phyloP scores from a whole-genome alignment of 2,888 invertebrate species.

The Acronicta alni region DNA sequence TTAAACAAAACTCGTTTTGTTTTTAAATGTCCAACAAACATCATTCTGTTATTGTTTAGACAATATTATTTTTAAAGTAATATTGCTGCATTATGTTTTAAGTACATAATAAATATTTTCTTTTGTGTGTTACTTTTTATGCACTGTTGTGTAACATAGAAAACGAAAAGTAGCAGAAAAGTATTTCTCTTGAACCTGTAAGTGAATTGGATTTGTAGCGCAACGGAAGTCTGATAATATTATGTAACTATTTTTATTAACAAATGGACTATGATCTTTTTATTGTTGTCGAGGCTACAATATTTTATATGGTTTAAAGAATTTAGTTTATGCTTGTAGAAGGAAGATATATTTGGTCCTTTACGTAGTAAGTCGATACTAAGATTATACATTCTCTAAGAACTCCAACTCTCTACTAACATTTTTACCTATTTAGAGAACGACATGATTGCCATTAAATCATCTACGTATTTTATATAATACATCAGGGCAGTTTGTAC shows the following conservation, averaged over 20 bases:
- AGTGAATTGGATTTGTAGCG: slow-evolving; percentile 47
- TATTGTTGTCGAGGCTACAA: slow-evolving; percentile 21
- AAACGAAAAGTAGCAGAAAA: slow-evolving; percentile 41
- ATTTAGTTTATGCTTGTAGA: neutral
- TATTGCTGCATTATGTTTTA: neutral
- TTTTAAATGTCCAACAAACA: neutral
- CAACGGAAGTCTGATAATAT: slow-evolving; percentile 15
- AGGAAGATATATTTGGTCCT: neutral
- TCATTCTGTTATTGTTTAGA: slow-evolving; percentile 3
- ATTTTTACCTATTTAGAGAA: too few relatives aligned
- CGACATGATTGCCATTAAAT: too few relatives aligned
- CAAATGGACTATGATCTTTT: too few relatives aligned
- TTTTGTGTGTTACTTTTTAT: slow-evolving; percentile 13
- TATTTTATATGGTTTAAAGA: neutral
- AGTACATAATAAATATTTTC: slow-evolving; percentile 1
- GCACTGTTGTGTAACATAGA: slow-evolving; percentile 42
- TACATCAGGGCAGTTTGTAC: too few relatives aligned
- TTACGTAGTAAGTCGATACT: neutral
- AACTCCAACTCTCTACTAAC: too few relatives aligned
- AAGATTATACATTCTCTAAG: neutral
- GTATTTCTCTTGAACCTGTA: slow-evolving; percentile 47
- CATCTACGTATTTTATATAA: too few relatives aligned
- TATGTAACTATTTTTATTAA: too few relatives aligned
- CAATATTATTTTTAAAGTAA: neutral
- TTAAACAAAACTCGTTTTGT: slow-evolving; percentile 8